phyloP scores from a whole-genome alignment of 2,888 invertebrate species.

The Criorhina ranunculi region DNA sequence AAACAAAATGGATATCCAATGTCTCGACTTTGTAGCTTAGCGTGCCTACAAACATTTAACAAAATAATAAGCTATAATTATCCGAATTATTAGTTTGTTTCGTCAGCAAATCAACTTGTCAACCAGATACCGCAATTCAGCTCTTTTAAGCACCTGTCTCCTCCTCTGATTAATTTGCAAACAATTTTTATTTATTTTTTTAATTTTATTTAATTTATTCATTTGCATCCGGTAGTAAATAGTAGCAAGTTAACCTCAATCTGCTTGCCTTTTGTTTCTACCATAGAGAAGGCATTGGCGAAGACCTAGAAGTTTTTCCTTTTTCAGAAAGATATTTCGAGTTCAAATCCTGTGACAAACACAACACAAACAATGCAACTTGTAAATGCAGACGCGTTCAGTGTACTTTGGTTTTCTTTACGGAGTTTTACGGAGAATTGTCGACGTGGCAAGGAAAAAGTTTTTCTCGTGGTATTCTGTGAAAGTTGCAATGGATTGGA shows the following conservation, averaged over 20 bases:
- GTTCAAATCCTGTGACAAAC: conserved; percentile 49
- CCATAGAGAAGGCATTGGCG: conserved; percentile 14
- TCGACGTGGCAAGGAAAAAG: neutral
- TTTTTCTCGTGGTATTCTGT: neutral
- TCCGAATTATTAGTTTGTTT: too few relatives aligned
- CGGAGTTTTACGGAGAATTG: conserved; percentile 1
- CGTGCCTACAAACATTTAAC: too few relatives aligned
- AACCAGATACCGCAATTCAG: too few relatives aligned
- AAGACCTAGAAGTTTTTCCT: conserved; percentile 13
- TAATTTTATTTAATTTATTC: conserved; percentile 53
- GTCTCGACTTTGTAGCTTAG: too few relatives aligned
- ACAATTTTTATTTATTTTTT: neutral
- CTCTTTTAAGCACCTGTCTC: too few relatives aligned
- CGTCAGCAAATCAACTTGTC: too few relatives aligned
- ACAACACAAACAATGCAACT: conserved; percentile 53
- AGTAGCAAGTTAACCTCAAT: conserved; percentile 50
- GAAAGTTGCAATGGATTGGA: neutral
- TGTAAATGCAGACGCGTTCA: conserved; percentile 20
- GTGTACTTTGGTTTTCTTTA: conserved; percentile 37
- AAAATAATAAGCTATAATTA: too few relatives aligned
- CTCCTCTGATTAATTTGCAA: too few relatives aligned
- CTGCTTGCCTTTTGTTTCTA: conserved; percentile 26
- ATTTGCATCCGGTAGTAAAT: conserved; percentile 43
- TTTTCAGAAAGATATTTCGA: conserved; percentile 24
- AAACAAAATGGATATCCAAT: too few relatives aligned